A percentile compares a stretch with the other conserved stretches of the same genome.
Conservation (phyloP, 2,888 invertebrate genomes). For the Melipona bicolor region DNA sequence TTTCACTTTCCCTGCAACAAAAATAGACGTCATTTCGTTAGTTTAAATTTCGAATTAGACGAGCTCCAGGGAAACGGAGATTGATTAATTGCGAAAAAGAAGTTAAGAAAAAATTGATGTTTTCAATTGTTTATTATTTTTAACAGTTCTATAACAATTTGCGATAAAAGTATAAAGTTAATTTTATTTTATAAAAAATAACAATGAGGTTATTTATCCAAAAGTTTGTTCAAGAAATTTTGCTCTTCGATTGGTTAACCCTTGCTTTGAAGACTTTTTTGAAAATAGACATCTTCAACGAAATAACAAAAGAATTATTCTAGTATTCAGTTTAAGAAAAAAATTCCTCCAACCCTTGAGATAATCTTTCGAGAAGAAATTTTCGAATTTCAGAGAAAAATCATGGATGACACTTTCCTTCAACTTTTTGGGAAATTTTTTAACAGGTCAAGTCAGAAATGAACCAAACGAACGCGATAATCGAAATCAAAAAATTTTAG, state of each 20-base stretch:
- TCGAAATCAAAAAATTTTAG: not conserved
- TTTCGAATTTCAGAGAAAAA: not conserved
- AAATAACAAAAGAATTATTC: too few relatives aligned
- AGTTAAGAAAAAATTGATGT: not conserved
- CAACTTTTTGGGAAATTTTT: not conserved
- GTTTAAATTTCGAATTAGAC: not conserved
- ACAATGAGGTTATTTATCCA: not conserved
- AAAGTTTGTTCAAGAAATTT: not conserved
- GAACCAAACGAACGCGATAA: not conserved
- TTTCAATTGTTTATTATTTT: not conserved
- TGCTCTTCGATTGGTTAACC: not conserved
- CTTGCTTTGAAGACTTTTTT: not conserved
- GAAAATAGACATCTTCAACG: not conserved
- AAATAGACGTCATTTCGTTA: not conserved
- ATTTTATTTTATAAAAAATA: too few relatives aligned
- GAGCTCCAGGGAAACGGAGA: too few relatives aligned
- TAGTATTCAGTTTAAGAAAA: too few relatives aligned
- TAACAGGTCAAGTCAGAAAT: not conserved
- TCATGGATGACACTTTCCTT: not conserved
- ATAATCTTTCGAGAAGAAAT: not conserved
- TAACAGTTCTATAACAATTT: not conserved
- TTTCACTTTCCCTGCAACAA: conserved; percentile 78
- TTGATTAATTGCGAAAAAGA: too few relatives aligned
- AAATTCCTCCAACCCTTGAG: too few relatives aligned
- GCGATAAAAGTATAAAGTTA: too few relatives aligned